phyloP scores from a whole-genome alignment of 1,140 invertebrate species.

The Diploscapter pachys region DNA sequence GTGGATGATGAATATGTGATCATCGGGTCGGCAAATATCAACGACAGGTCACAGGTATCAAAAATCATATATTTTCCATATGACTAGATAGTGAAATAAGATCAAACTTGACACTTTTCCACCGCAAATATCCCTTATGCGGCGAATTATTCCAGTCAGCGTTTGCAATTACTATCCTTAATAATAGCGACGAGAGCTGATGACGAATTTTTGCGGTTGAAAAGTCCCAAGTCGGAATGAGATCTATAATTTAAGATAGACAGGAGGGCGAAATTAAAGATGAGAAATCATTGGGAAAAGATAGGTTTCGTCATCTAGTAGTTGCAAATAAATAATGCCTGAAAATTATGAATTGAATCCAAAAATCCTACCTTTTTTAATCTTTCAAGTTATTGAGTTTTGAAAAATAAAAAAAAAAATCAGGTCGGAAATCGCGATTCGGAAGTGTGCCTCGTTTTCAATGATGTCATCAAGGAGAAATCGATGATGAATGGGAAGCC shows the following conservation, averaged over 20 bases:
- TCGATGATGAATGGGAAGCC: slow-evolving; percentile 75
- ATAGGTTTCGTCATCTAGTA: slow-evolving; percentile 7
- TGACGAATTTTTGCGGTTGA: too few relatives aligned
- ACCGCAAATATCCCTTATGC: neutral
- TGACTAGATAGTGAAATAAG: too few relatives aligned
- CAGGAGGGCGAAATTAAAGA: neutral
- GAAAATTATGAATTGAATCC: neutral
- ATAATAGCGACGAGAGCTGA: too few relatives aligned
- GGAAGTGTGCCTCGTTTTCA: slow-evolving; percentile 70
- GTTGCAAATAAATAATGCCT: neutral
- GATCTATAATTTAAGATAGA: too few relatives aligned
- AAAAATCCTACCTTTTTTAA: neutral
- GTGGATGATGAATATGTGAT: slow-evolving; percentile 83
- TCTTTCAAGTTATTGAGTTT: too few relatives aligned
- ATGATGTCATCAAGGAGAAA: slow-evolving; percentile 75
- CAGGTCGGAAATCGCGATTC: slow-evolving; percentile 81
- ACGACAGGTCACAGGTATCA: slow-evolving; percentile 78
- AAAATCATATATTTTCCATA: neutral
- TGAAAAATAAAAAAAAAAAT: neutral
- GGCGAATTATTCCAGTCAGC: too few relatives aligned
- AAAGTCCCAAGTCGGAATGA: too few relatives aligned
- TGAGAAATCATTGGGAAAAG: neutral
- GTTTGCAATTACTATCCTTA: too few relatives aligned
- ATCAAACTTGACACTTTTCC: too few relatives aligned
- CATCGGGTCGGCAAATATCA: slow-evolving; percentile 95